Evolutionary conservation across 2,888 invertebrate genomes (phyloP).

Genomic region (Cheilosia scutellata): DNA sequence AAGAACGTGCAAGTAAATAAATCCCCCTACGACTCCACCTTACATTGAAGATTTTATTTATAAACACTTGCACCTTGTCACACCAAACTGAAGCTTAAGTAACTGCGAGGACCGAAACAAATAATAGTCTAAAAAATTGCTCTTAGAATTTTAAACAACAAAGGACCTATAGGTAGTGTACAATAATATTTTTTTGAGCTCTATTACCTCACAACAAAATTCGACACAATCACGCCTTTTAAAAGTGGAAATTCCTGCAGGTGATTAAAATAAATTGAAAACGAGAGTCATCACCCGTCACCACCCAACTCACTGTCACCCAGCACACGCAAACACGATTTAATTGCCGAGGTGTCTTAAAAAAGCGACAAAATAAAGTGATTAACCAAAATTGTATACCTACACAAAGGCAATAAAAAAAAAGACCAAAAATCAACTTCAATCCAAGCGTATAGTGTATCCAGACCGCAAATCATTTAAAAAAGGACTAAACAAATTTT

Average conservation of each 20-base stretch:
- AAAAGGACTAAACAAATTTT: not conserved
- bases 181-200: too few relatives aligned
- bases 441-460: constrained; percentile 13
- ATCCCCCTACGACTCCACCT: too few relatives aligned
- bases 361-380: constrained; percentile 44
- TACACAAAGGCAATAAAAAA: constrained; percentile 1
- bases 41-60: too few relatives aligned
- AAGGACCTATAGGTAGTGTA: too few relatives aligned
- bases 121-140: too few relatives aligned
- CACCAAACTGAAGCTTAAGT: too few relatives aligned
- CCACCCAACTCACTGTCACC: not conserved
- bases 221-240: constrained; percentile 4
- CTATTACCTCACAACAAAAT: not conserved
- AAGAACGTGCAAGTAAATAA: too few relatives aligned
- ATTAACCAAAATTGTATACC: constrained; percentile 26
- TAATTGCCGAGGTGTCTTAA: constrained; percentile 33
- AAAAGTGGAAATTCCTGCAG: not conserved
- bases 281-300: constrained; percentile 3
- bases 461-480: constrained; percentile 19
- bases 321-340: not conserved
- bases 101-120: too few relatives aligned
- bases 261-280: constrained; percentile 41
- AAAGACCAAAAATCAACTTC: constrained; percentile 6
- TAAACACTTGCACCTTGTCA: too few relatives aligned
- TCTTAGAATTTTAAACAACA: too few relatives aligned